Base-by-base conservation (phyloP, 2,888 invertebrate species). In the Physocephala rufipes region DNA sequence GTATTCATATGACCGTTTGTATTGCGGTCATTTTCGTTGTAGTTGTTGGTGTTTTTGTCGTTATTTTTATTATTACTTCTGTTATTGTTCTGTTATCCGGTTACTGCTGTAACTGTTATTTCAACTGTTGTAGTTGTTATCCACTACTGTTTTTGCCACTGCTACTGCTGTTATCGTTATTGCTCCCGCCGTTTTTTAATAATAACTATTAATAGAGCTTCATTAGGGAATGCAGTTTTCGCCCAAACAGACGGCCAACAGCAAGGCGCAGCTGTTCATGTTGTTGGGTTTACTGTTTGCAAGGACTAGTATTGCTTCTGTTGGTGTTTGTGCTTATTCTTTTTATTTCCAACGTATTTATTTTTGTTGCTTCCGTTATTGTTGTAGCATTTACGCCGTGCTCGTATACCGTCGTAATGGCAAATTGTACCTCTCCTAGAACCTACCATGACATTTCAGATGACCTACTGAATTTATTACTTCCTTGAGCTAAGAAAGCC, bases 391-490 rank as follows among this genome's bases (percentile, higher is more conserved):
- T 71, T 59, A 45, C 70, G 65, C 26, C 55, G 55, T 55, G 13
- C 45, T 24, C n/a, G n/a, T n/a, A n/a, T n/a, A 5, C 55, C 45
- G 61, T 53, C 68, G 61, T 71, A 79, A 78, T 76, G 78, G 80
- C 80, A 83, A 83, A 82, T 82, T 82, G 80, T 82, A 82, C 80
- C 79, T 76, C n/a, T n/a, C n/a, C n/a, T n/a, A n/a, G n/a, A n/a
- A n/a, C n/a, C n/a, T n/a, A n/a, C n/a, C n/a, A n/a, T n/a, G n/a
- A n/a, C n/a, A n/a, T n/a, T n/a, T n/a, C n/a, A n/a, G n/a, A n/a
- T n/a, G n/a, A n/a, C n/a, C n/a, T n/a, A n/a, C n/a, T n/a, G 78
- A 82, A 82, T 83, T 82, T 82, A 82, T 82, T 83, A 78, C 82
- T 82, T 82, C 82, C 82, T 63, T 82, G 82, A 75, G 65, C 66